Conservation (phyloP, 1,140 invertebrate species). For the Cheumatopsyche charites region DNA sequence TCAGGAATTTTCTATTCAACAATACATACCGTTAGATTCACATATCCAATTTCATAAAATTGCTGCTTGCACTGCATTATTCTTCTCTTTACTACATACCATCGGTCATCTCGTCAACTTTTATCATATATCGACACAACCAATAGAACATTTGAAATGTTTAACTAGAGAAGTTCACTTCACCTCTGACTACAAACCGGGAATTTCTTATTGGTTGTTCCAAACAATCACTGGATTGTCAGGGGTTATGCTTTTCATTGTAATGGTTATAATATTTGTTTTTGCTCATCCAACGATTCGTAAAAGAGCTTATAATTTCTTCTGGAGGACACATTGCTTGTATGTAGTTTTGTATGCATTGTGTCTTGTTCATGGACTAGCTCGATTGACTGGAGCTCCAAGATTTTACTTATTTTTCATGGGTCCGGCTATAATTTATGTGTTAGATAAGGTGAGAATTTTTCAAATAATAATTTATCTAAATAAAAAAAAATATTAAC, state of each 20-base stretch:
- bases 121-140: conserved; percentile 98
- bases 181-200: conserved; percentile 88
- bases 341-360: conserved; percentile 91
- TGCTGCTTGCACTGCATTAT: conserved; percentile 93
- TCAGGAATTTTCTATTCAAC: conserved; percentile 91
- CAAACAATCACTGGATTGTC: conserved; percentile 93
- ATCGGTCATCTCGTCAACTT: conserved; percentile 98
- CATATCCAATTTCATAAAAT: conserved; percentile 99
- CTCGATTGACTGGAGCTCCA: conserved; percentile 88
- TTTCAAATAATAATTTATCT: conserved; percentile 2
- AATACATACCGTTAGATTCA: conserved; percentile 97
- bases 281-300: conserved; percentile 95
- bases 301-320: conserved; percentile 94
- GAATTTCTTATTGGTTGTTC: conserved; percentile 94
- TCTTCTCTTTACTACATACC: conserved; percentile 91
- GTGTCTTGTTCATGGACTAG: conserved; percentile 92
- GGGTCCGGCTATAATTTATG: conserved; percentile 88
- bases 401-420: conserved; percentile 97
- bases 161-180: conserved; percentile 94
- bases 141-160: conserved; percentile 91
- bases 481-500: conserved; percentile 24
- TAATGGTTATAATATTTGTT: conserved; percentile 96
- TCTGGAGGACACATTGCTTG: conserved; percentile 96
- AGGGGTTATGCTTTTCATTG: conserved; percentile 90
- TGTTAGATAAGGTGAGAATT: conserved; percentile 81